phyloP scores from a whole-genome alignment of 2,888 invertebrate species.

The Tholera decimalis region DNA sequence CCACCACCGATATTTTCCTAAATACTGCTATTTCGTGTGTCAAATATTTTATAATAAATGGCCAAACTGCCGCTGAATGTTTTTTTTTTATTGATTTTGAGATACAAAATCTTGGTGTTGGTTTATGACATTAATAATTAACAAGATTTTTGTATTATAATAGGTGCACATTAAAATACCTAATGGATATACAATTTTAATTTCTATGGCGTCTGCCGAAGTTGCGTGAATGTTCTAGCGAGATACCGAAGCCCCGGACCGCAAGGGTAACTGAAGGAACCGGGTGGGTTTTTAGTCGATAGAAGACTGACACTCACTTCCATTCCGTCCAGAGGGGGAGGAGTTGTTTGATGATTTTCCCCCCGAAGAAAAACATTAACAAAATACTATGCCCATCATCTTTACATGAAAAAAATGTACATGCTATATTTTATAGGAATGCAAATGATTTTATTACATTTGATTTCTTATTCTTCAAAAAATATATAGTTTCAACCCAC shows the following conservation, averaged over 20 bases:
- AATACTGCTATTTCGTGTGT: constrained; percentile 51
- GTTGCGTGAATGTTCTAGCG: too few relatives aligned
- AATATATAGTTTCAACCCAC: too few relatives aligned
- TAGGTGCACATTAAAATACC: not conserved
- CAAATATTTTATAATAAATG: constrained; percentile 55
- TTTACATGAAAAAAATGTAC: not conserved
- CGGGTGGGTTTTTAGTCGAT: too few relatives aligned
- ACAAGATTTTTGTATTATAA: constrained; percentile 20
- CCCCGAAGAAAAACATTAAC: too few relatives aligned
- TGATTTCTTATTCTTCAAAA: too few relatives aligned
- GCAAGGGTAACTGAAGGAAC: too few relatives aligned
- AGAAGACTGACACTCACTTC: too few relatives aligned
- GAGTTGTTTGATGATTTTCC: too few relatives aligned
- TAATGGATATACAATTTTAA: constrained; percentile 9
- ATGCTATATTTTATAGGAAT: too few relatives aligned
- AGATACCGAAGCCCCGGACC: too few relatives aligned
- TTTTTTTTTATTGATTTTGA: constrained; percentile 44
- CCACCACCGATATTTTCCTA: constrained; percentile 32
- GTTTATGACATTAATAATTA: constrained; percentile 43
- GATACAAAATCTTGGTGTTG: constrained; percentile 41
- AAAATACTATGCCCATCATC: not conserved
- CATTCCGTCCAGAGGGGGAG: too few relatives aligned
- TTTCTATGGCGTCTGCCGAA: not conserved
- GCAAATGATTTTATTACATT: too few relatives aligned
- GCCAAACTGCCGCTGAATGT: constrained; percentile 49